Conservation (phyloP, 2,797 vertebrate species). For the Schizothorax lantsangensis region DNA sequence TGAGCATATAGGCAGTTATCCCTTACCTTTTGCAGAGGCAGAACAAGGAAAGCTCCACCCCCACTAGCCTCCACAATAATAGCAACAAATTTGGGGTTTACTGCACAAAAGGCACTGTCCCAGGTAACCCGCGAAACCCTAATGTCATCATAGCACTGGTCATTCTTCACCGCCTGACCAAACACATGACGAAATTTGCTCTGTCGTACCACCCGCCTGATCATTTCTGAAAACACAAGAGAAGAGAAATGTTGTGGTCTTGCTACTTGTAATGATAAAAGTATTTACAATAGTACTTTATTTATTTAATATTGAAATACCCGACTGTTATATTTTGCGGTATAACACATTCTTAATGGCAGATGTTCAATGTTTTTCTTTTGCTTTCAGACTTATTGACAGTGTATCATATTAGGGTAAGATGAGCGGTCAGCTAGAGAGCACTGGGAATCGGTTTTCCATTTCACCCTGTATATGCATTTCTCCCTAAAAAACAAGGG, state of each 20-base stretch:
- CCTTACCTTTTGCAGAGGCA: constrained; percentile 92
- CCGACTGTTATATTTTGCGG: neutral
- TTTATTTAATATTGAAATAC: neutral
- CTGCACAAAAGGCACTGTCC: constrained; percentile 97
- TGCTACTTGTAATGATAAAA: neutral
- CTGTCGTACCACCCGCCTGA: constrained; percentile 97
- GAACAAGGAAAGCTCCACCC: constrained; percentile 94
- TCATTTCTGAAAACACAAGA: constrained; percentile 82
- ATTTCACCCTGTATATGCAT: constrained; percentile 19
- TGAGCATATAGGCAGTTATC: neutral
- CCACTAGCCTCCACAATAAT: constrained; percentile 97
- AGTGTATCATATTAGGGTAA: constrained; percentile 34
- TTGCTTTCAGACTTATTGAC: constrained; percentile 19
- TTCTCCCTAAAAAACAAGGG: constrained; percentile 1
- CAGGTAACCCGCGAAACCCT: constrained; percentile 96
- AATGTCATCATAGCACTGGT: constrained; percentile 98
- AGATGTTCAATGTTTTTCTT: constrained; percentile 26
- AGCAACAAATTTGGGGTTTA: constrained; percentile 96
- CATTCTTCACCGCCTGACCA: constrained; percentile 95
- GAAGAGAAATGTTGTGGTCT: neutral
- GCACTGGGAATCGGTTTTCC: constrained; percentile 24
- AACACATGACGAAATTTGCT: constrained; percentile 99
- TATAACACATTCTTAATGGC: neutral
- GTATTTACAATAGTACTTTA: neutral
- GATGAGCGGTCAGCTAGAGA: constrained; percentile 23